phyloP scores from a whole-genome alignment of 2,113 vertebrate species.

The Hippopotamus amphibius region DNA sequence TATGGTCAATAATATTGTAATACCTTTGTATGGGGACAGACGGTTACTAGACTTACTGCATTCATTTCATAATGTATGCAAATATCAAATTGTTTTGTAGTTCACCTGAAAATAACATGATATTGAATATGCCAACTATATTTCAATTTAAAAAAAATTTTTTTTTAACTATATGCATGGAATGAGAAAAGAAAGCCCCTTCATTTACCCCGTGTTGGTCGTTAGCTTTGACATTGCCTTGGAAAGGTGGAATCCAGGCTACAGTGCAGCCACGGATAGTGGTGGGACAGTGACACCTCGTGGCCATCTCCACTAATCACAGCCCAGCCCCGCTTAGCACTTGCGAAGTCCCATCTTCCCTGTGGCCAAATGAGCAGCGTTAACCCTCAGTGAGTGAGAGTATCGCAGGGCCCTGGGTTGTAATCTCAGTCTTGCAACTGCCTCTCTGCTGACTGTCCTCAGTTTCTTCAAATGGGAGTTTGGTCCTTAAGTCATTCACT shows the following conservation, averaged over 20 bases:
- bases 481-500: background rate
- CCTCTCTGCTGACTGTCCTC: background rate
- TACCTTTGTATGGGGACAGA: background rate
- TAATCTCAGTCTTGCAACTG: background rate
- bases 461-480: background rate
- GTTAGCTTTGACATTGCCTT: fast-evolving
- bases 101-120: background rate
- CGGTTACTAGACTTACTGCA: background rate
- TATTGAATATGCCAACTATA: background rate
- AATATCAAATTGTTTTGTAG: background rate
- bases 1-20: background rate
- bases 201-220: background rate
- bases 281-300: conserved; percentile 83
- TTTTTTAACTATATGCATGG: background rate
- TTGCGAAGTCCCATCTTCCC: fast-evolving
- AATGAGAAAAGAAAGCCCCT: background rate
- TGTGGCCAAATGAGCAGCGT: fast-evolving
- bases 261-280: background rate
- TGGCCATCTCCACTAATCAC: conserved; percentile 61
- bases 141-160: background rate
- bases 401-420: background rate
- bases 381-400: background rate
- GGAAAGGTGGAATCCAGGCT: background rate
- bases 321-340: background rate
- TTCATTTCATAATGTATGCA: background rate